Conservation (phyloP, 2,888 invertebrate species). For the Drosophila lutescens region DNA sequence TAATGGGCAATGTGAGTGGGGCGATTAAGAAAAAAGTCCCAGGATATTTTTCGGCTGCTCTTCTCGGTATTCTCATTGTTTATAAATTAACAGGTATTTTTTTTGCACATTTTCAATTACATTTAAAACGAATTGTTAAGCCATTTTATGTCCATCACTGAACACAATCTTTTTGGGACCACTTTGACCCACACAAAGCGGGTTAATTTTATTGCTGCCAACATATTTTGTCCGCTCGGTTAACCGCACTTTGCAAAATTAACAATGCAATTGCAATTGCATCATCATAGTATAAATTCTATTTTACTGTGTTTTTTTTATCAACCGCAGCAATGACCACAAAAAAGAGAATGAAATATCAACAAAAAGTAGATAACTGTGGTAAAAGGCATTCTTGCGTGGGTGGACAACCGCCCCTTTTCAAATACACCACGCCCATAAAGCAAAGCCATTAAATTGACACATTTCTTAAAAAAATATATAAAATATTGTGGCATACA, state of each 20-base stretch:
- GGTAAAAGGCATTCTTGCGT: conserved; percentile 26
- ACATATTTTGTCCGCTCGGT: conserved; percentile 38
- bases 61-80: not conserved
- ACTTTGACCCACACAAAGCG: conserved; percentile 13
- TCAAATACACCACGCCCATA: conserved; percentile 21
- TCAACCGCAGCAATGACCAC: conserved; percentile 32
- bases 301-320: not conserved
- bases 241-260: conserved; percentile 63
- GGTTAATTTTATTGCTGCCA: conserved; percentile 43
- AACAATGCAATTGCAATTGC: conserved; percentile 53
- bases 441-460: conserved; percentile 40
- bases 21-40: conserved; percentile 35
- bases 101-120: conserved; percentile 13
- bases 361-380: conserved; percentile 17
- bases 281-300: conserved; percentile 30
- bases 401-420: not conserved
- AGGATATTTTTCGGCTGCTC: conserved; percentile 17
- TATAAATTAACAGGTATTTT: not conserved
- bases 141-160: not conserved
- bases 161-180: not conserved
- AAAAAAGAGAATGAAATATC: conserved; percentile 32
- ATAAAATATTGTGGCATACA: conserved; percentile 32
- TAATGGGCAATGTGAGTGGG: conserved; percentile 39
- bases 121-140: conserved; percentile 1
- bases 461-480: conserved; percentile 35